phyloP scores from a whole-genome alignment of 2,888 invertebrate species.

The Ligdia adustata region DNA sequence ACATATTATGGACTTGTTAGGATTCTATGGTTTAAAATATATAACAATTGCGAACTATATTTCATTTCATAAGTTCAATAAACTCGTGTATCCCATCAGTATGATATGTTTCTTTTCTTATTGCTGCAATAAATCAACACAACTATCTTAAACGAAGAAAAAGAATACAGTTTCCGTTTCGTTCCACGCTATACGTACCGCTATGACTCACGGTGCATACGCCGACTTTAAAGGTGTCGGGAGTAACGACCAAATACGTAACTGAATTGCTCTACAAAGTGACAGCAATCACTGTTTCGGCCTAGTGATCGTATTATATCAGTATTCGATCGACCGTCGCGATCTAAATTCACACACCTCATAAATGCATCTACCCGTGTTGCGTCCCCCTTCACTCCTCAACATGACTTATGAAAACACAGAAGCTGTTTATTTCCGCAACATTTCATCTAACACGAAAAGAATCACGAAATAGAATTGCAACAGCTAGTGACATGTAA shows the following conservation, averaged over 20 bases:
- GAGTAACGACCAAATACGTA: constrained; percentile 48
- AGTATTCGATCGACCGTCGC: constrained; percentile 33
- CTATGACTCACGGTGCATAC: constrained; percentile 27
- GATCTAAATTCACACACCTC: constrained; percentile 33
- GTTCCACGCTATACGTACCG: constrained; percentile 16
- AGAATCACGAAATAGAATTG: constrained; percentile 24
- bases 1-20: too few species aligned
- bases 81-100: too few species aligned
- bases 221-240: constrained; percentile 16
- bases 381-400: constrained; percentile 12
- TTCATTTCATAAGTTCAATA: too few species aligned
- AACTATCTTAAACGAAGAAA: constrained; percentile 2
- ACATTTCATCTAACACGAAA: constrained; percentile 3
- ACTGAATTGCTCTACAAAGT: constrained; percentile 46
- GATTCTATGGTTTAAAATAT: too few species aligned
- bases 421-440: constrained; percentile 9
- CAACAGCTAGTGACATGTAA: constrained; percentile 34
- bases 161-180: constrained; percentile 16
- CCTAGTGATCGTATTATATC: constrained; percentile 43
- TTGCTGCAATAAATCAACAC: constrained; percentile 16
- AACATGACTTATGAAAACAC: constrained; percentile 2
- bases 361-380: constrained; percentile 3
- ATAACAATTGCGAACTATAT: too few species aligned
- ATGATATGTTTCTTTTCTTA: too few species aligned
- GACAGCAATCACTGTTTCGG: constrained; percentile 46